phyloP scores from a whole-genome alignment of 2,113 vertebrate species.

The Ailurus styani region DNA sequence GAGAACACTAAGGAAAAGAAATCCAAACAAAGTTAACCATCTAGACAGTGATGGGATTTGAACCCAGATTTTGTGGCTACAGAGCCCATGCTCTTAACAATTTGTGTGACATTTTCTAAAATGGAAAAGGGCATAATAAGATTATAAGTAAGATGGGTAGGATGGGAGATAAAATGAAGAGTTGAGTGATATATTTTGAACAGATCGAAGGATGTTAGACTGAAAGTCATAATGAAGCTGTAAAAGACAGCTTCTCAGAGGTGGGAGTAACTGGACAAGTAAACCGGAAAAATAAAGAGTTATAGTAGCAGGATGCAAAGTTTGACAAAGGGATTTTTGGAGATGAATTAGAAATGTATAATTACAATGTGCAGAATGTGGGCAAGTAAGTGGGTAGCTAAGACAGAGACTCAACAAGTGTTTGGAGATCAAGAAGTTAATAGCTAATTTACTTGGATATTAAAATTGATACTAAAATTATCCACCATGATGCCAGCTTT shows the following conservation, averaged over 20 bases:
- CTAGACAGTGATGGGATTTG: fast-evolving
- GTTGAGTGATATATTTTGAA: neutral
- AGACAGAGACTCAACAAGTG: neutral
- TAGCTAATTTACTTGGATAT: neutral
- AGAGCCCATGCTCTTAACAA: neutral
- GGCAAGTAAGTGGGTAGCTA: neutral
- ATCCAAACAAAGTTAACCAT: neutral
- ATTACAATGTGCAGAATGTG: neutral
- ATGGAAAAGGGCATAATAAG: neutral
- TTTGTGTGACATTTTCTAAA: neutral
- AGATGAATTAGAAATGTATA: neutral
- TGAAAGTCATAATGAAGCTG: neutral
- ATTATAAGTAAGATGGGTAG: neutral
- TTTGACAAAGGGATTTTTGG: neutral
- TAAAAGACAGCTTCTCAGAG: neutral
- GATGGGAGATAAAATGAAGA: neutral
- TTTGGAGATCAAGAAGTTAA: neutral
- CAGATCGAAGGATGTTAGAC: neutral
- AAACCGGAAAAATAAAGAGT: neutral
- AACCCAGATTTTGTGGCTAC: neutral
- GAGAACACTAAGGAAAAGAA: neutral
- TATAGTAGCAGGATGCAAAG: neutral
- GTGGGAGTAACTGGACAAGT: neutral
- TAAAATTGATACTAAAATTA: neutral
- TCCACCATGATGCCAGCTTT: neutral